Conservation (phyloP, 2,113 vertebrate genomes). For the Buteo buteo region DNA sequence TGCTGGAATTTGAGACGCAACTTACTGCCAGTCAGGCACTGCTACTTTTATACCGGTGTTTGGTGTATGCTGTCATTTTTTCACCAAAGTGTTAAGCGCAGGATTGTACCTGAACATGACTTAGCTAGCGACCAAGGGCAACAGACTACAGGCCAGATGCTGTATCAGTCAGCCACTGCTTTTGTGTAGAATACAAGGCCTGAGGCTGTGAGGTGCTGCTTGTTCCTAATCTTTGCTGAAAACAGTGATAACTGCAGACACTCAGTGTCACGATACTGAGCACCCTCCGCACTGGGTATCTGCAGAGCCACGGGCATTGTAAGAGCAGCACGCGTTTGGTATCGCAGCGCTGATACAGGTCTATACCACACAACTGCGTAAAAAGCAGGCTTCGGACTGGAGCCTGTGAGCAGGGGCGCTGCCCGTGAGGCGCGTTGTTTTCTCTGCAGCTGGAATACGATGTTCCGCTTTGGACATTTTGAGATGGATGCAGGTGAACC, state of each 20-base stretch:
- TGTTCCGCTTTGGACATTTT: fast-evolving
- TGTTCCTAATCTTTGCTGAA: background rate
- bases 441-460: background rate
- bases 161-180: background rate
- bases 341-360: fast-evolving
- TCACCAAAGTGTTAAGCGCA: background rate
- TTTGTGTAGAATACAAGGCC: background rate
- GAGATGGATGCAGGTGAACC: fast-evolving
- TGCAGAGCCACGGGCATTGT: fast-evolving
- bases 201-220: background rate
- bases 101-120: background rate
- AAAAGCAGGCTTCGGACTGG: background rate
- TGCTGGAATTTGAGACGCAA: background rate
- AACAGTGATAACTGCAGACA: fast-evolving
- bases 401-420: fast-evolving
- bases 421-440: fast-evolving
- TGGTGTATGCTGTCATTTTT: background rate
- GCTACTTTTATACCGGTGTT: background rate
- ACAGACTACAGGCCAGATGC: background rate
- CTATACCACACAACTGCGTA: fast-evolving
- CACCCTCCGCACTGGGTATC: background rate
- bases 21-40: background rate
- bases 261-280: fast-evolving
- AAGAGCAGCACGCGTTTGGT: fast-evolving
- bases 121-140: background rate